phyloP scores from a whole-genome alignment of 2,113 vertebrate species.

The Henicopernis longicauda region DNA sequence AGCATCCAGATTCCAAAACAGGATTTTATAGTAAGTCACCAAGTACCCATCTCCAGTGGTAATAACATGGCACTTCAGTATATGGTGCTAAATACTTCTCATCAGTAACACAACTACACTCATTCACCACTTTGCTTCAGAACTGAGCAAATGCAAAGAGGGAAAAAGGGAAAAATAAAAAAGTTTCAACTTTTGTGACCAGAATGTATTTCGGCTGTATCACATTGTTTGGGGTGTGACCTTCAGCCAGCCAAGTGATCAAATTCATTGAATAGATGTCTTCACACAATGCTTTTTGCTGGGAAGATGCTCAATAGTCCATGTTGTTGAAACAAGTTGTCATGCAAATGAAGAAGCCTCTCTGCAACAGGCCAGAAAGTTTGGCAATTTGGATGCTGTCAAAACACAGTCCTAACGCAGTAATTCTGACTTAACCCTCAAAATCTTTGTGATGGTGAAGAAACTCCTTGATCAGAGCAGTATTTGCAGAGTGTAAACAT shows the following conservation, averaged over 20 bases:
- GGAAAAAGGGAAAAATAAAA: background rate
- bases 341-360: background rate
- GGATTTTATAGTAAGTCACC: background rate
- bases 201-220: background rate
- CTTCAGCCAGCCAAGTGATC: background rate
- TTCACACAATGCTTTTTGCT: background rate
- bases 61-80: background rate
- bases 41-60: background rate
- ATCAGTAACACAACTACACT: background rate
- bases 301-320: background rate
- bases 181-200: background rate
- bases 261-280: background rate
- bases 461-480: background rate
- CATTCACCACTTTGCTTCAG: background rate
- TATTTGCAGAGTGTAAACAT: background rate
- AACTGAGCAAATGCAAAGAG: background rate
- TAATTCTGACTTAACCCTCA: background rate
- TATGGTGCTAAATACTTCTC: background rate
- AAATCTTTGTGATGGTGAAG: background rate
- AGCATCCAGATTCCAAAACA: background rate
- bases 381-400: background rate
- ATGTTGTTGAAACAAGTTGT: background rate
- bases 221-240: background rate
- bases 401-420: background rate
- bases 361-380: background rate